A percentile compares a stretch with the other conserved stretches of the same genome.
These are phyloP conservation scores for Corapipo altera DNA, from an alignment of 2,113 vertebrate species.

Conservation along the genomic window DNA sequence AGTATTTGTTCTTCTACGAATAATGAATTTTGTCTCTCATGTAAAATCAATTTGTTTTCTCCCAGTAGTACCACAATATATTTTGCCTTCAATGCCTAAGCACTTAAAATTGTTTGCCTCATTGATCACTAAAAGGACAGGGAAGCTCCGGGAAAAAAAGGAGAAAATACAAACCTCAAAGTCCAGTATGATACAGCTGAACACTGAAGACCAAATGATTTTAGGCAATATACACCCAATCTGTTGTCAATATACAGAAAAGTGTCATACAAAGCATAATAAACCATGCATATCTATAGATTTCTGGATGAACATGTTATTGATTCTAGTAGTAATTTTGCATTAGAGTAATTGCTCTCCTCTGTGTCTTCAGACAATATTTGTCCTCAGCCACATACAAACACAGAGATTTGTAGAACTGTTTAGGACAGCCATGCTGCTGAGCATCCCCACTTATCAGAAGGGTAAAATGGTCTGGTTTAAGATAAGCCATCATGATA, in stretches of 20 bases:
- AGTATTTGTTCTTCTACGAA: background rate
- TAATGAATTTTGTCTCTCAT: background rate
- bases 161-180: background rate
- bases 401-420: background rate
- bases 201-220: background rate
- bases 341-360: background rate
- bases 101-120: conserved; percentile 11
- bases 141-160: background rate
- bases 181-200: background rate
- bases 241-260: background rate
- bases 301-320: background rate
- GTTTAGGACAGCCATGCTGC: background rate
- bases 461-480: background rate
- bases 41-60: conserved; percentile 26
- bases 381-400: background rate
- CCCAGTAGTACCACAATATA: background rate
- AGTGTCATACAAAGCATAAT: background rate
- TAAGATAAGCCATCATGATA: background rate
- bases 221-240: background rate
- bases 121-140: background rate
- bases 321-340: background rate
- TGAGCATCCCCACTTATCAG: background rate
- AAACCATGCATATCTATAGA: background rate
- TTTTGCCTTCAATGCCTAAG: background rate
- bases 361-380: background rate